These are phyloP conservation scores for Heterotis niloticus DNA, from an alignment of 2,113 vertebrate genomes.

Conservation along the genomic window DNA sequence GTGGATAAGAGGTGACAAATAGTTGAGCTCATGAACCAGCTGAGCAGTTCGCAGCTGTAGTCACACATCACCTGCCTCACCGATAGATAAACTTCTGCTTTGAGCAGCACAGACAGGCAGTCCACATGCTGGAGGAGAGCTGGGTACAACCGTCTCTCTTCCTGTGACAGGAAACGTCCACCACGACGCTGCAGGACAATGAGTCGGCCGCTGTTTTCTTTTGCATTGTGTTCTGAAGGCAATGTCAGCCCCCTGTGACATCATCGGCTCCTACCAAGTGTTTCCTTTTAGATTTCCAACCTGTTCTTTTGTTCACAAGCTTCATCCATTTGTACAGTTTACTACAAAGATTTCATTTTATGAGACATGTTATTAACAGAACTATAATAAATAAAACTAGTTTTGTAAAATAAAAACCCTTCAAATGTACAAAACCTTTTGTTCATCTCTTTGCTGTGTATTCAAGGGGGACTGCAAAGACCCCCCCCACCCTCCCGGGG, in stretches of 20 bases:
- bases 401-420: conserved; percentile 64
- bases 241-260: conserved; percentile 17
- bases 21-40: no score
- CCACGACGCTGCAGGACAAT: conserved; percentile 52
- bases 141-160: conserved; percentile 48
- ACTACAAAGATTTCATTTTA: conserved; percentile 22
- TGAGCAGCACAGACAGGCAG: no score
- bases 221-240: conserved; percentile 35
- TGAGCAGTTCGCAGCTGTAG: no score
- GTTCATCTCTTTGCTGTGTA: neutral
- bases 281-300: neutral
- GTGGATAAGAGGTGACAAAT: no score
- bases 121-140: conserved; percentile 26
- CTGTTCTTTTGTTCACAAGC: conserved; percentile 5
- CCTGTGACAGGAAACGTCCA: conserved; percentile 58
- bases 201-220: conserved; percentile 48
- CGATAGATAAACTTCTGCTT: no score
- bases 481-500: neutral
- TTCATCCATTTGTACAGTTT: conserved; percentile 56
- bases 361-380: conserved; percentile 45
- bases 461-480: neutral
- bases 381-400: conserved; percentile 56
- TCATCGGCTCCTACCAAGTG: neutral
- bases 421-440: neutral
- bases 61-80: no score